Base-by-base conservation (phyloP, 64 coral and sea anemone species). In the Montipora cactus region DNA sequence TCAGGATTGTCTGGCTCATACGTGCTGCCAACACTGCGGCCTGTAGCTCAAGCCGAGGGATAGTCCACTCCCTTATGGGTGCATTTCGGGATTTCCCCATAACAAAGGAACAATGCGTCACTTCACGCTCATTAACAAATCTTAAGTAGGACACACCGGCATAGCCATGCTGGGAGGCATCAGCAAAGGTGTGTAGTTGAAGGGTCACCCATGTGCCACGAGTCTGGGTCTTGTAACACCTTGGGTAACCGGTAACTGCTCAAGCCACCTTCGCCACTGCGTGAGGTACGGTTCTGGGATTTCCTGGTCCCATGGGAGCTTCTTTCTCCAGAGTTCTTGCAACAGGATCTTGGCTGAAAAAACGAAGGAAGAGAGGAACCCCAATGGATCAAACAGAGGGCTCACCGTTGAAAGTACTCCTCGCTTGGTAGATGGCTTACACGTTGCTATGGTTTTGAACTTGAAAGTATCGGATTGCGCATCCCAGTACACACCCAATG, bases 341-440 rank as follows among this genome's bases (percentile, higher is more conserved):
- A 95, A 67, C 20, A 88, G 64, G 50, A 81, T 44, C 59, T 95
- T 95, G 21, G 75, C 94, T 2, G 52, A n/a, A 2, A 95, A 70
- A 21, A 95, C 50, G 18, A 78, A 91, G 0, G 89, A 89, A 22
- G 83, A 47, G 4, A 86, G 22, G 5, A 95, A 91, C 13, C 89
- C 94, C 1, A 95, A 50, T 7, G 89, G 94, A 67, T 95, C 94
- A 28, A 81, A 95, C 20, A 91, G 8, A 1, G 87, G 76, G 46
- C 74, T 79, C 2, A 81, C 88, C 46, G 77, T 8, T 14, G 88
- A 95, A 7, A 95, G 62, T 19, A 95, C 50, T 2, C 89, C 89
- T 79, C 94, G 47, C 21, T 87, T 91, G 23, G 88, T 95, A 44
- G 57, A 44, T 45, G 93, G 88, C 46, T 78, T 84, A 0, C 25